Conservation (phyloP, 2,113 vertebrate species). For the Indri indri region DNA sequence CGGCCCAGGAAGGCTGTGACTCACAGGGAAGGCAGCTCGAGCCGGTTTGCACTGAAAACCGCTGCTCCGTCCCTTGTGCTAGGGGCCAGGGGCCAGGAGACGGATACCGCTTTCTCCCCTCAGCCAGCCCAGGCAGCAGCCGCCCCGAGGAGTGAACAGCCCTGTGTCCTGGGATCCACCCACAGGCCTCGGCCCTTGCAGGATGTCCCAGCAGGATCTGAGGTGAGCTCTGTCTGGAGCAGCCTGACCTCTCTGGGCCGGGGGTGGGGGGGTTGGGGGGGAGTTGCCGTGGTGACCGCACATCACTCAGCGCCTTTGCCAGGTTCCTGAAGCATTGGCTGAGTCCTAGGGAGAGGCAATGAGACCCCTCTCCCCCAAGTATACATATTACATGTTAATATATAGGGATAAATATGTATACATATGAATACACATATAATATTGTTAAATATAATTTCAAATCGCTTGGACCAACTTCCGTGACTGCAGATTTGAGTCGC, state of each 20-base stretch:
- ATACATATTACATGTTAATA: no score
- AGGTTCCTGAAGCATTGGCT: neutral
- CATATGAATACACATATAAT: neutral
- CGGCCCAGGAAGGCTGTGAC: neutral
- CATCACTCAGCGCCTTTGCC: neutral
- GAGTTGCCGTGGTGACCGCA: neutral
- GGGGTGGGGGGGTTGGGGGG: no score
- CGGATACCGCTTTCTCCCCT: neutral
- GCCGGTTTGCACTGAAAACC: no score
- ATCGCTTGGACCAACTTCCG: neutral
- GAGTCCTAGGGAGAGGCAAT: neutral
- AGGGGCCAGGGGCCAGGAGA: neutral
- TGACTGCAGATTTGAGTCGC: neutral
- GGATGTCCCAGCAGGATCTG: slow-evolving; percentile 58
- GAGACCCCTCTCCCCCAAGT: neutral
- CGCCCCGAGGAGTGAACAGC: neutral
- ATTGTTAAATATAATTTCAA: neutral
- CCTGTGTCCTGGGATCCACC: neutral
- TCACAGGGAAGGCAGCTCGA: neutral
- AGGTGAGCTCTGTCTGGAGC: neutral
- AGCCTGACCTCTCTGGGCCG: neutral
- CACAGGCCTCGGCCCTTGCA: accelerated
- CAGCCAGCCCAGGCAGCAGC: neutral
- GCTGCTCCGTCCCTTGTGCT: neutral
- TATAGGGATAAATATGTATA: no score